These are phyloP conservation scores for Hipposideros armiger DNA, from an alignment of 2,113 vertebrate species.

Conservation along the genomic window DNA sequence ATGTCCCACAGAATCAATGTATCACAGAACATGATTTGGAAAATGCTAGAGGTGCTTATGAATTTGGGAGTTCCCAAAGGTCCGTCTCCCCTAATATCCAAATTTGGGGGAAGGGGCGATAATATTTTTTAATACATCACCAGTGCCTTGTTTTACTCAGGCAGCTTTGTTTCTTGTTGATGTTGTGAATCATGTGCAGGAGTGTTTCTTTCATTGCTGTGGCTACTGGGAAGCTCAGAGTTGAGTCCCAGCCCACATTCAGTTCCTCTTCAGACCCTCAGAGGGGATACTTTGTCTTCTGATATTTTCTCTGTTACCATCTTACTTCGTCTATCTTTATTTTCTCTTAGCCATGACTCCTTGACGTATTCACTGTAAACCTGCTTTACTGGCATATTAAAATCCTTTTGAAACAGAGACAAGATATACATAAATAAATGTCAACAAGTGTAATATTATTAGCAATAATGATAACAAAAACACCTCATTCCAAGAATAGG, in stretches of 20 bases:
- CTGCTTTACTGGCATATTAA: background rate
- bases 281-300: background rate
- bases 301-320: background rate
- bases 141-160: background rate
- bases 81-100: background rate
- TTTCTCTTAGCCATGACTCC: background rate
- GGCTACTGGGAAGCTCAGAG: conserved; percentile 15
- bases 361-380: conserved; percentile 8
- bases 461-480: background rate
- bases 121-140: background rate
- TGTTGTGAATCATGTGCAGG: background rate
- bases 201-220: background rate
- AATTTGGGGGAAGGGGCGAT: background rate
- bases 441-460: background rate
- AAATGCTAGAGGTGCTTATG: background rate
- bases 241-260: background rate
- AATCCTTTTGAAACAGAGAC: background rate
- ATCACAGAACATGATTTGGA: background rate
- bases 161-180: background rate
- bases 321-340: background rate
- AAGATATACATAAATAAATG: background rate
- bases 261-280: background rate
- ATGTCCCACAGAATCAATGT: background rate
- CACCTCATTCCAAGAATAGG: background rate
- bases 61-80: background rate